These are phyloP conservation scores for Netelia fuscicornis DNA, from an alignment of 2,888 invertebrate genomes.

Conservation along the genomic window DNA sequence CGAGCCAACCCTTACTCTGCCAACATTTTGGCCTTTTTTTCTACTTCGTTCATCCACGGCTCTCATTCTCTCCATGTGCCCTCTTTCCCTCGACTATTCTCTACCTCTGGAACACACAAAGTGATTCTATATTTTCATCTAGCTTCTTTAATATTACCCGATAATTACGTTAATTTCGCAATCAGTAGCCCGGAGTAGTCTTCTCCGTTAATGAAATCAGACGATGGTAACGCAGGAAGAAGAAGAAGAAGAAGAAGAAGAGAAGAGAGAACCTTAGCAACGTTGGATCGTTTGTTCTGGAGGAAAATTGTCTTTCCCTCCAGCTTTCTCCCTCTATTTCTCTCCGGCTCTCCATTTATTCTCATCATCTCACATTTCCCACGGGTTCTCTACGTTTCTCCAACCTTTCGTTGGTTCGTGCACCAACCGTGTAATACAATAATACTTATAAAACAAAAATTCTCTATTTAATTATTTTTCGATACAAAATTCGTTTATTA, in stretches of 20 bases:
- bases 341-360: constrained; percentile 9
- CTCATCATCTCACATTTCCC: too few relatives aligned
- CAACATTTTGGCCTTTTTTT: constrained; percentile 12
- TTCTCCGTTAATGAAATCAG: constrained; percentile 43
- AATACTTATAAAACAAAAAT: too few relatives aligned
- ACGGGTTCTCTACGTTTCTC: too few relatives aligned
- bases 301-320: constrained; percentile 59
- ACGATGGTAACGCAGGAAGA: constrained; percentile 19
- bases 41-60: neutral
- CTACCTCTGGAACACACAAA: constrained; percentile 33
- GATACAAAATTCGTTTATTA: too few relatives aligned
- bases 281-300: constrained; percentile 47
- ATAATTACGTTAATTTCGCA: constrained; percentile 70
- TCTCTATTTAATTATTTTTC: too few relatives aligned
- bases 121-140: constrained; percentile 40
- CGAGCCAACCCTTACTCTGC: neutral
- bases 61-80: neutral
- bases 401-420: too few relatives aligned
- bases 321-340: constrained; percentile 51
- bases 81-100: constrained; percentile 49
- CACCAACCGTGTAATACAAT: too few relatives aligned
- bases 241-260: constrained; percentile 29
- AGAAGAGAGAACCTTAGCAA: constrained; percentile 52
- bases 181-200: constrained; percentile 50
- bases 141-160: constrained; percentile 45